Base-by-base conservation (phyloP, 2,113 vertebrate genomes). In the Thomomys bottae region DNA sequence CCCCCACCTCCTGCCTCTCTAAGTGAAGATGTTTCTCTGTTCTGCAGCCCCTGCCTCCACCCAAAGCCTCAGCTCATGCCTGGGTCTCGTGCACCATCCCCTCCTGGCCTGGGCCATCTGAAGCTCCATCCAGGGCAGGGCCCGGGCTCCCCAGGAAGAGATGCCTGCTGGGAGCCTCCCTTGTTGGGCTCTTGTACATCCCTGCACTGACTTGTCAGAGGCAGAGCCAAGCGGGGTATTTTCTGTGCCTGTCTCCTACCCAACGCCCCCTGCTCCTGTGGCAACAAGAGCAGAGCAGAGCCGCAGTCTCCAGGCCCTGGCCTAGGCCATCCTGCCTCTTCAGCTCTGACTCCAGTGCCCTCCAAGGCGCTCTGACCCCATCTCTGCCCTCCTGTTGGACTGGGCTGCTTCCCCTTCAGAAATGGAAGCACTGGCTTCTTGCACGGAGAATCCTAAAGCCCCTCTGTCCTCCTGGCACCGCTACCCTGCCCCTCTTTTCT, bases 1-100 rank as follows among this genome's bases (percentile, higher is more conserved):
- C 73, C 70, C 91, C 90, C 91, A 49, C 38, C 85, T 86, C 89
- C 93, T 92, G 75, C 79, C 88, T 88, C 88, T 88, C 78, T 49
- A 36, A 2, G 87, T 77, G 79, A 45, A 71, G 84, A 67, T 75
- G 93, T 63, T 92, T 88, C 85, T 95, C 81, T 73, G 18, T 61
- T 87, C 80, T 87, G 36, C 28, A 67, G 64, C 38, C 38, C 49
- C 73, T 42, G 30, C 18, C 68, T 67, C 49, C 30, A 54, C n/a
- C 20, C 54, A 66, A 72, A 57, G 40, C 8, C 26, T 75, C 34
- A 61, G 38, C 76, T 92, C 66, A 59, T 70, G 17, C 4, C 38
- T 66, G 63, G 34, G 42, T 59, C 0, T 4, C 5, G 26, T 15
- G 15, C 28, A 49, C 73, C 71, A 71, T 59, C 42, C 54, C 70